Base-by-base conservation (phyloP, 2,113 vertebrate species). In the Notiomystis cincta region DNA sequence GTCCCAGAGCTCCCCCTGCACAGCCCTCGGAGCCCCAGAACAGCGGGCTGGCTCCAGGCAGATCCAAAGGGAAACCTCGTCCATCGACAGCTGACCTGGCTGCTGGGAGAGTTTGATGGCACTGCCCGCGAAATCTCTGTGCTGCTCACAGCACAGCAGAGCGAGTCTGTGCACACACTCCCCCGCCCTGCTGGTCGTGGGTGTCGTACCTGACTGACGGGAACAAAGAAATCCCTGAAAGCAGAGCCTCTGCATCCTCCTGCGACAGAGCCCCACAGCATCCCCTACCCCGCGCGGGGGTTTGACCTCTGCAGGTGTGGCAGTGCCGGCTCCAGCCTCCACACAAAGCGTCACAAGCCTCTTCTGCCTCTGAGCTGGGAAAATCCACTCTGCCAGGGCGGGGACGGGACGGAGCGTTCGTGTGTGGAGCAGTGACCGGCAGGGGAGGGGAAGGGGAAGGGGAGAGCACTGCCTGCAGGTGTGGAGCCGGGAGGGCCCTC, bases 11-110 rank as follows among this genome's bases (percentile, higher is more conserved):
- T 25, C 15, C 22, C 24, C 22, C 57, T 44, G 47, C 7, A 3
- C 33, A 20, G 40, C 6, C 66, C 53, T 18, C 0, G 0, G 51
- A n/a, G 3, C 10, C 7, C 1, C 44, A 4, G 37, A 61, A 18
- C 2, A 2, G 7, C 38, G 8, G 53, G 35, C 50, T 37, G 30
- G 51, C n/a, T 22, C n/a, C 62, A 30, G 77, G 45, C 28, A 23
- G 2, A 35, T 19, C 42, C 57, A n/a, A 17, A n/a, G 48, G 18
- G 16, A 65, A 30, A 44, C 23, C 31, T 40, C 12, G 42, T 21
- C 37, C 2, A 0, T 13, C 65, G 13, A 1, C 0, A 0, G 9
- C 1, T 37, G 64, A 67, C 31, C 62, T 61, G 16, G 0, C 42
- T 44, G 38, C 53, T 12, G 11, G 13, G 33, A 67, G 53, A 61